Evolutionary conservation across 2,797 vertebrate species (phyloP), one percentile per base, ranked within the genome.

Genomic region (Ptychobarbus kaznakovi): DNA sequence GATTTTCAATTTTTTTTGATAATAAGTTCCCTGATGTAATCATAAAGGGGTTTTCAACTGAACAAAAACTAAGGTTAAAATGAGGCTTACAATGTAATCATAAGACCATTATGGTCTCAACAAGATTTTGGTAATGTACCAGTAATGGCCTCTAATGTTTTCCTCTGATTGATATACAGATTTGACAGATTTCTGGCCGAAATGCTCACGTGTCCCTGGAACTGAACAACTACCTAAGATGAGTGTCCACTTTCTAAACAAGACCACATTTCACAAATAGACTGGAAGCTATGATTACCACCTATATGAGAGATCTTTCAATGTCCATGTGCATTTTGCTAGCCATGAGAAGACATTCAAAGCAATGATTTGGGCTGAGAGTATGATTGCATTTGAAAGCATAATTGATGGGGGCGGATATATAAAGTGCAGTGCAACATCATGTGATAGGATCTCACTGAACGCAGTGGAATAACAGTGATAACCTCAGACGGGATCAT

Each of bases 401-500:
- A n/a, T 42, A 72, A 80, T 63, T 65, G 81, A 83, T 38, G 81
- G 32, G 16, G 28, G 35, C 3, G 20, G 56, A 76, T 20, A 80
- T 70, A 63, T 20, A 77, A 32, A 69, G 66, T 65, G 18, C n/a
- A 66, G 53, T 70, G 25, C 44, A 83, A 68, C 42, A 65, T 75
- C 28, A 28, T 40, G 18, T 69, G 63, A 84, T 80, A 28, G 15
- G 20, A 70, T 56, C 58, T 38, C 63, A 73, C 32, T 65, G 32
- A 82, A n/a, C 63, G 68, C 44, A 74, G 81, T 74, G 73, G 28
- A 88, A 89, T 88, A 89, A 83, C 86, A 80, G 85, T 76, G 61
- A 90, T 87, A 80, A 87, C 63, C 81, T 87, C 70, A 83, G 87
- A 86, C 70, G 87, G 82, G 63, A 87, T 89, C 87, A 89, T 89